A percentile compares a stretch with the other conserved stretches of the same genome.
Evolutionary conservation across 35 echinoderm and acorn worm species (phyloP).

Genomic region (Anneissia japonica): DNA sequence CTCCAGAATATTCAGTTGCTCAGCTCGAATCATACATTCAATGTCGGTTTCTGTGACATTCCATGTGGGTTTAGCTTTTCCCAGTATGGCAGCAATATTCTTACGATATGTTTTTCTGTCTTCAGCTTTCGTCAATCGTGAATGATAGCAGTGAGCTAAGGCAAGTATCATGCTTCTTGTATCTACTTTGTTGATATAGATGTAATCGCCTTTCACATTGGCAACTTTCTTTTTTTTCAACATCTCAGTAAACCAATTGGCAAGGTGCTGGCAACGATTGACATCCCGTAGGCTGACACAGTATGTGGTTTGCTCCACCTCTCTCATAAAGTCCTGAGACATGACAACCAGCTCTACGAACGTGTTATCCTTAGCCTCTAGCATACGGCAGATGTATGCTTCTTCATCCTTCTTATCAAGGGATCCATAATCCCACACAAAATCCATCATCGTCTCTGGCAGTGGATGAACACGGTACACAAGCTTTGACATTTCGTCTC

Average conservation of each 20-base stretch:
- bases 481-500: constrained; percentile 35
- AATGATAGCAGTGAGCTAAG: constrained; percentile 34
- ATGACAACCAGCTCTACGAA: constrained; percentile 37
- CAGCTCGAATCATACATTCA: constrained; percentile 4
- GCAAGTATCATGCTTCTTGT: constrained; percentile 24
- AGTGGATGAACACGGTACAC: constrained; percentile 38
- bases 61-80: not conserved
- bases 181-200: not conserved
- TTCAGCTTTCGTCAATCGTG: constrained; percentile 11
- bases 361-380: constrained; percentile 1
- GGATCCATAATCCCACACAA: constrained; percentile 40
- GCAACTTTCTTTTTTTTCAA: constrained; percentile 9
- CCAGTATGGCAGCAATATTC: not conserved
- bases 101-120: constrained; percentile 16
- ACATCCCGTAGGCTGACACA: constrained; percentile 36
- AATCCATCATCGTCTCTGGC: constrained; percentile 41
- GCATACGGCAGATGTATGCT: constrained; percentile 33
- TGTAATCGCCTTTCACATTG: not conserved
- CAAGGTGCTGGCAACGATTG: constrained; percentile 25
- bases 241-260: constrained; percentile 29
- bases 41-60: constrained; percentile 6
- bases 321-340: constrained; percentile 26
- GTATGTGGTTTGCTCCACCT: constrained; percentile 15
- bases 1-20: constrained; percentile 36
- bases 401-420: constrained; percentile 40